Evolutionary conservation across 2,113 vertebrate species (phyloP).

Genomic region (Antechinus stuartii): DNA sequence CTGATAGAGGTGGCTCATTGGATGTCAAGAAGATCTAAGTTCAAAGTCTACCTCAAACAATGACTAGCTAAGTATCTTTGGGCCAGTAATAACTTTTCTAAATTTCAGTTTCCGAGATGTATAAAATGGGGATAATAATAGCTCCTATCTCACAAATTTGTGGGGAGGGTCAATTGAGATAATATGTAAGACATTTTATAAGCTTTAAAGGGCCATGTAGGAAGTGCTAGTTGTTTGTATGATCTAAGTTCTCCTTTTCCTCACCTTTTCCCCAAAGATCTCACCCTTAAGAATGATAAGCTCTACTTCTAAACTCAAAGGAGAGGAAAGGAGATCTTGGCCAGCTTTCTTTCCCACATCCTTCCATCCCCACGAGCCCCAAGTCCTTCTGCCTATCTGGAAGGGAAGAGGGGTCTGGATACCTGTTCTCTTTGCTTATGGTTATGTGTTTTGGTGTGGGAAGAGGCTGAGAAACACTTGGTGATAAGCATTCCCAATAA

Average conservation of each 20-base stretch:
- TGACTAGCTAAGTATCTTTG: neutral
- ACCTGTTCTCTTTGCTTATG: neutral
- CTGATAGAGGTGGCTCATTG: neutral
- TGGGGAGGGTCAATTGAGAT: neutral
- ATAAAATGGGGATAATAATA: neutral
- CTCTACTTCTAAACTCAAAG: neutral
- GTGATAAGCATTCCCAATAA: neutral
- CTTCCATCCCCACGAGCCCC: neutral
- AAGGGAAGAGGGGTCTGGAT: neutral
- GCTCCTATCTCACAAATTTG: neutral
- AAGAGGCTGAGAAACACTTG: neutral
- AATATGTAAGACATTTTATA: neutral
- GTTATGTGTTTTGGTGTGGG: neutral
- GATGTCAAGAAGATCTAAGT: neutral
- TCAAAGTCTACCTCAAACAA: neutral
- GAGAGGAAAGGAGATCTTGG: neutral
- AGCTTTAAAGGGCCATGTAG: neutral
- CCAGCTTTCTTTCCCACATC: neutral
- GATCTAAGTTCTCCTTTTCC: neutral
- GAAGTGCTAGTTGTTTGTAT: neutral
- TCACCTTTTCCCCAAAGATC: neutral
- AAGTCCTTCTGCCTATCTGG: neutral
- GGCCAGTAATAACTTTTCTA: neutral
- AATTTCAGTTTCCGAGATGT: neutral
- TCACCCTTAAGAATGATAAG: neutral